Conservation (phyloP, 2,888 invertebrate species). For the Eristalis arbustorum region DNA sequence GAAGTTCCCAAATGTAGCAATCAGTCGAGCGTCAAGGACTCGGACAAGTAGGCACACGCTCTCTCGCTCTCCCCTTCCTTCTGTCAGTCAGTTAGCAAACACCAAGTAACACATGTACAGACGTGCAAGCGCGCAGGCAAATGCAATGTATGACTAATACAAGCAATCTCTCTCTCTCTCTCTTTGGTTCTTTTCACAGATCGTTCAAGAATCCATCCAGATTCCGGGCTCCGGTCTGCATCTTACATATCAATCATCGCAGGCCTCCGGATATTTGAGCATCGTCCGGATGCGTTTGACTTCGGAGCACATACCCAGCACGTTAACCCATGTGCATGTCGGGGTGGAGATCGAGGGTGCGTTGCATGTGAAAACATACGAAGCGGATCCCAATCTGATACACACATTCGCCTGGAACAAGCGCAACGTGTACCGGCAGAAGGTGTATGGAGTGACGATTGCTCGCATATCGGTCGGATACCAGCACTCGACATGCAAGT, state of each 20-base stretch:
- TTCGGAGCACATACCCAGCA: slow-evolving; percentile 88
- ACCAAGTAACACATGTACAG: background rate
- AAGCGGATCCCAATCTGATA: slow-evolving; percentile 96
- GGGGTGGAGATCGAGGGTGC: slow-evolving; percentile 96
- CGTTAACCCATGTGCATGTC: slow-evolving; percentile 93
- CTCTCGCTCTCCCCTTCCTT: background rate
- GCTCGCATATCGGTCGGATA: slow-evolving; percentile 96
- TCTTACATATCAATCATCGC: slow-evolving; percentile 96
- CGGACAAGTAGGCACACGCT: slow-evolving; percentile 5
- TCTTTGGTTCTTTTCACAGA: slow-evolving; percentile 82
- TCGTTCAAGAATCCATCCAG: slow-evolving; percentile 96
- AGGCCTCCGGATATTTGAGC: slow-evolving; percentile 96
- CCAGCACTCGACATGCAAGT: slow-evolving; percentile 92
- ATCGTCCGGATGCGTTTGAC: slow-evolving; percentile 95
- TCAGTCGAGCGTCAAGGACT: slow-evolving; percentile 38
- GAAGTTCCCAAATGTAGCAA: slow-evolving; percentile 42
- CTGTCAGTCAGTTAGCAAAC: slow-evolving; percentile 5
- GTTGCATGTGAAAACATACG: slow-evolving; percentile 94
- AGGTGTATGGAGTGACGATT: slow-evolving; percentile 93
- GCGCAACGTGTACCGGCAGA: slow-evolving; percentile 97
- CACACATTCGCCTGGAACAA: slow-evolving; percentile 99
- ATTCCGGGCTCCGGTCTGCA: slow-evolving; percentile 96
- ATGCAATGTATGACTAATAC: slow-evolving; percentile 1
- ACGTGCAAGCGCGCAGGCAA: background rate
- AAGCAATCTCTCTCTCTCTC: slow-evolving; percentile 16